phyloP scores from a whole-genome alignment of 2,113 vertebrate species.

The Seriola rivoliana region DNA sequence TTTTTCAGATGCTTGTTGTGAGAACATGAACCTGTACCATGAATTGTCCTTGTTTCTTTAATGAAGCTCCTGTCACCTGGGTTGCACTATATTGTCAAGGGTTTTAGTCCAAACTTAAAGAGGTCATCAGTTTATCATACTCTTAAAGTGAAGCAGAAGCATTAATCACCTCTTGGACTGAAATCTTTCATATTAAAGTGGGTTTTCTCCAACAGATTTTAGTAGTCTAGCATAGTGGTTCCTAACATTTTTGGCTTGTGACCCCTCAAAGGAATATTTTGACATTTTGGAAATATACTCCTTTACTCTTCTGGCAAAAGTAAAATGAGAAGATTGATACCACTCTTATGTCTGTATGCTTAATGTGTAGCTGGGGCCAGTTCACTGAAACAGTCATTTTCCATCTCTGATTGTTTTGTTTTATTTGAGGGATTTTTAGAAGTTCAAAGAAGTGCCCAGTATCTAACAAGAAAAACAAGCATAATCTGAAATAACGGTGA shows the following conservation, averaged over 20 bases:
- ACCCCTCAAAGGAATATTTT: not conserved
- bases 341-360: too few relatives aligned
- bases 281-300: not conserved
- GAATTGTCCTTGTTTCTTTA: not conserved
- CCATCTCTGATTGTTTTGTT: not conserved
- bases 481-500: not conserved
- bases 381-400: not conserved
- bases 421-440: not conserved
- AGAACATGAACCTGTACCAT: conserved; percentile 6
- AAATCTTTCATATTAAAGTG: not conserved
- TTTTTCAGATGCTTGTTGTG: conserved; percentile 32
- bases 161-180: not conserved
- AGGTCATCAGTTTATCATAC: not conserved
- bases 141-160: not conserved
- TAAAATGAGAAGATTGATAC: not conserved
- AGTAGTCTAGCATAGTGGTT: not conserved
- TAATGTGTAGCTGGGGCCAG: too few relatives aligned
- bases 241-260: not conserved
- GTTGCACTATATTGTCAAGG: not conserved
- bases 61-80: conserved; percentile 18
- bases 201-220: not conserved
- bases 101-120: not conserved
- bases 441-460: not conserved
- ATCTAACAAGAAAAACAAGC: not conserved
- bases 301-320: not conserved